Percentiles rank a stretch among this genome's conserved stretches.
Evolutionary conservation across 2,797 vertebrate species (phyloP).

Genomic region (Clarias pachynema): DNA sequence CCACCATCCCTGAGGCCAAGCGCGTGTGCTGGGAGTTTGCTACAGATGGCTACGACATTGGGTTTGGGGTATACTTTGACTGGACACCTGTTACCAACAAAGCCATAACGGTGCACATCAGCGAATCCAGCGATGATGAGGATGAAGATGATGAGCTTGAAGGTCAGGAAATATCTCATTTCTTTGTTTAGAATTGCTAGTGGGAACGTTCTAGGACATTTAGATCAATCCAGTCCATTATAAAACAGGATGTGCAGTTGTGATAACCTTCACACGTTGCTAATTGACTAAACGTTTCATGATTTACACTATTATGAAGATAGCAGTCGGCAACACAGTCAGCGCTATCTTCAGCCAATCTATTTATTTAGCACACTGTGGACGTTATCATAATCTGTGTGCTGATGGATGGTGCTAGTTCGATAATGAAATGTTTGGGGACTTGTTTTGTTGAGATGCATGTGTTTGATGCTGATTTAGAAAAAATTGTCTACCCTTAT

Average conservation of each 20-base stretch:
- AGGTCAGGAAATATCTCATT: slow-evolving; percentile 75
- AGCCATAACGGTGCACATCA: slow-evolving; percentile 95
- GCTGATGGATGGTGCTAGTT: not conserved
- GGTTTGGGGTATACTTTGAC: slow-evolving; percentile 97
- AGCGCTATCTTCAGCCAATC: not conserved
- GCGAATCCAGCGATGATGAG: slow-evolving; percentile 97
- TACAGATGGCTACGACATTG: slow-evolving; percentile 95
- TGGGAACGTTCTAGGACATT: too few species aligned
- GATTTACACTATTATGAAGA: not conserved
- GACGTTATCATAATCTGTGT: not conserved
- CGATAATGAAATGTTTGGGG: not conserved
- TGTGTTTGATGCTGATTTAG: not conserved
- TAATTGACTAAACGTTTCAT: not conserved
- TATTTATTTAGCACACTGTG: not conserved
- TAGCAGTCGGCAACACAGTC: not conserved
- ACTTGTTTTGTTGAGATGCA: not conserved
- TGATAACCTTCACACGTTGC: not conserved
- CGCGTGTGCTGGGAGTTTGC: slow-evolving; percentile 97
- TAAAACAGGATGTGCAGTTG: not conserved
- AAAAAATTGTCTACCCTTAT: not conserved
- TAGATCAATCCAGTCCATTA: not conserved
- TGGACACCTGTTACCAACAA: slow-evolving; percentile 91
- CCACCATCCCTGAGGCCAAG: slow-evolving; percentile 90
- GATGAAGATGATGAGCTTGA: slow-evolving; percentile 93
- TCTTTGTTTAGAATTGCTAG: slow-evolving; percentile 15